Evolutionary conservation across 2,888 invertebrate genomes (phyloP), one percentile per base, ranked within the genome.

Genomic region (Drosophila affinis): DNA sequence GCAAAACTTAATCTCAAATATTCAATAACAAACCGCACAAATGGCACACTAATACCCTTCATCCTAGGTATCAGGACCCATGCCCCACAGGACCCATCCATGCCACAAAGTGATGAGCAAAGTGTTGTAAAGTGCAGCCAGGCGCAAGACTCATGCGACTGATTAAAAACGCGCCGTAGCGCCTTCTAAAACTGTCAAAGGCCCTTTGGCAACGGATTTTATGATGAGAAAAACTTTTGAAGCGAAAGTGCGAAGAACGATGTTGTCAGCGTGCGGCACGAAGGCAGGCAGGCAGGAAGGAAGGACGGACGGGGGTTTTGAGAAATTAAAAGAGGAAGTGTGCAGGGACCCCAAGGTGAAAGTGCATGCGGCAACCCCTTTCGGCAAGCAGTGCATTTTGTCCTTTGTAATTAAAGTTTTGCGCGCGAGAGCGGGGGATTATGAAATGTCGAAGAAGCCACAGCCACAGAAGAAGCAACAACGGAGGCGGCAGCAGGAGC

Each of bases 401-500:
- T 69, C 77, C 76, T 78, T 79, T 82, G 86, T 85, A 89, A 87
- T 89, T 89, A 89, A 85, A 87, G 75, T 89, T 89, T 77, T 73
- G 75, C 73, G 57, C 75, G 81, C 51, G 57, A 21, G 21, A 21
- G 21, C 29, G 51, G 14, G 55, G 54, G 69, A 71, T 60, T 59
- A 58, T 72, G 76, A 85, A 77, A 78, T 74, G 76, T 68, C 68
- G 48, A 56, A 68, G 48, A 72, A 75, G 64, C 72, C 9, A 67
- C 78, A 74, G 72, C 75, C 70, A 62, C 65, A 32, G 32, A 0
- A 32, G 32, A 10, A 32, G 32, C 32, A 34, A 12, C 10, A 10
- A 21, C 21, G 2, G 18, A 21, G 21, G 21, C 3, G 21, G 32
- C 4, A 12, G 72, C 63, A 53, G 54, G 56, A 60, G 53, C 55